These are phyloP conservation scores for Atlantisia rogersi DNA, from an alignment of 2,113 vertebrate species.

Conservation along the genomic window DNA sequence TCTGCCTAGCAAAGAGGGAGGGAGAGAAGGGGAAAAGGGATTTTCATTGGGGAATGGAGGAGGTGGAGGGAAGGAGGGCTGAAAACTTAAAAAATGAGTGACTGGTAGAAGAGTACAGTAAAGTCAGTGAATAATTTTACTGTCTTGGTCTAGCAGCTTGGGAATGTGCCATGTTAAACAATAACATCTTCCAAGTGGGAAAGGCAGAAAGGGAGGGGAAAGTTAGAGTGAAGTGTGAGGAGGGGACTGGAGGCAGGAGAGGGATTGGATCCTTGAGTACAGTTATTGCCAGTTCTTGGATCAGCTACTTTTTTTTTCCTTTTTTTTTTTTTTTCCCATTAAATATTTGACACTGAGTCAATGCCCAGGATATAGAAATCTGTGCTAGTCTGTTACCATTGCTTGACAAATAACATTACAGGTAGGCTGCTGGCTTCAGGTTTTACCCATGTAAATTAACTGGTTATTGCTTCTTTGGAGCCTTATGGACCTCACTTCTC, in stretches of 20 bases:
- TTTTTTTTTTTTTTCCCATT: background rate
- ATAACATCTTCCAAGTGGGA: conserved; percentile 67
- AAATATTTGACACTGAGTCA: conserved; percentile 54
- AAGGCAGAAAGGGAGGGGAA: conserved; percentile 26
- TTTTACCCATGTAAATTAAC: conserved; percentile 5
- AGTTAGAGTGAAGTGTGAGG: background rate
- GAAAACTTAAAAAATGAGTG: conserved; percentile 60
- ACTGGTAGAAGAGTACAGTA: conserved; percentile 67
- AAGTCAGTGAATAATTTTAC: conserved; percentile 73
- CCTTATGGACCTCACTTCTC: background rate
- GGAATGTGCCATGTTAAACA: conserved; percentile 74
- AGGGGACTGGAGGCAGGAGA: background rate
- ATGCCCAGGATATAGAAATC: conserved; percentile 27
- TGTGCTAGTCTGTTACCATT: background rate
- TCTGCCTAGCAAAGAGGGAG: conserved; percentile 50
- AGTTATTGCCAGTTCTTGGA: conserved; percentile 31
- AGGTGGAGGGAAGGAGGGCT: conserved; percentile 5
- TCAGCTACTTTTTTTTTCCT: conserved; percentile 1
- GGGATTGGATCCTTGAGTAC: background rate
- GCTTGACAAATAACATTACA: conserved; percentile 1
- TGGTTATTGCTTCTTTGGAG: conserved; percentile 16
- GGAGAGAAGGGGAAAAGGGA: background rate
- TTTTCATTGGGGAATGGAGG: conserved; percentile 51
- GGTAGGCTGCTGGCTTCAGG: background rate
- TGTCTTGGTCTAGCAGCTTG: conserved; percentile 67